Evolutionary conservation across 2,888 invertebrate genomes (phyloP), one percentile per base, ranked within the genome.

Genomic region (Amblyteles armatorius): DNA sequence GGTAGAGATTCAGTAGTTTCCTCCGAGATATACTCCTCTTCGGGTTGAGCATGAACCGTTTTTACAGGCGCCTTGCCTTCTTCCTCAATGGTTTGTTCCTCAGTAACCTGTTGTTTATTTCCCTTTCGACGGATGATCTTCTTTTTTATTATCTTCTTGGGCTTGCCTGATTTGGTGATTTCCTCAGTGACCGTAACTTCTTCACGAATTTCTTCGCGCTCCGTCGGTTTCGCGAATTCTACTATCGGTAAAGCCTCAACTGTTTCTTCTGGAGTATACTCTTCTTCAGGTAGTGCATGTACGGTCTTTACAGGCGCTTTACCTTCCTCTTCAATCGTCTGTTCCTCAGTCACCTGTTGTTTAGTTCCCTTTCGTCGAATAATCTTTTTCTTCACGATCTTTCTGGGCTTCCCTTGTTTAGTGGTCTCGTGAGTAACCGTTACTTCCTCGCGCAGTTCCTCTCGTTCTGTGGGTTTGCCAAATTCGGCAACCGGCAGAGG

Each of bases 231-330:
- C 0, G 13, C 48, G 11, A 91, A 87, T 57, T 68, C 19, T 0
- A 44, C 2, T 0, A 88, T 16, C 26, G 77, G 81, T n/a, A 84
- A 69, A 65, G 88, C 86, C 80, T 92, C 91, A 11, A 89, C 88
- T 67, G 89, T 87, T 77, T 91, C 90, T 72, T 87, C 88, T 60
- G 74, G 89, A 84, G 91, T 87, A 72, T 71, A 82, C 33, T 82
- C 77, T 16, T 82, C 82, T 57, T 83, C 90, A 83, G 87, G 86
- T 65, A 79, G 65, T 33, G 72, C 65, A 29, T 92, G 92, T 2
- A 95, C 93, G 76, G 94, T 93, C 63, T 94, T 93, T 78, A 94
- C 90, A 9, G 93, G 94, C 85, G 94, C 92, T 88, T 94, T 93
- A 68, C 94, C 94, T 82, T 95, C 94, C 86, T 95, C 94, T 22